Evolutionary conservation across 2,113 vertebrate genomes (phyloP).

Genomic region (Manacus vitellinus): DNA sequence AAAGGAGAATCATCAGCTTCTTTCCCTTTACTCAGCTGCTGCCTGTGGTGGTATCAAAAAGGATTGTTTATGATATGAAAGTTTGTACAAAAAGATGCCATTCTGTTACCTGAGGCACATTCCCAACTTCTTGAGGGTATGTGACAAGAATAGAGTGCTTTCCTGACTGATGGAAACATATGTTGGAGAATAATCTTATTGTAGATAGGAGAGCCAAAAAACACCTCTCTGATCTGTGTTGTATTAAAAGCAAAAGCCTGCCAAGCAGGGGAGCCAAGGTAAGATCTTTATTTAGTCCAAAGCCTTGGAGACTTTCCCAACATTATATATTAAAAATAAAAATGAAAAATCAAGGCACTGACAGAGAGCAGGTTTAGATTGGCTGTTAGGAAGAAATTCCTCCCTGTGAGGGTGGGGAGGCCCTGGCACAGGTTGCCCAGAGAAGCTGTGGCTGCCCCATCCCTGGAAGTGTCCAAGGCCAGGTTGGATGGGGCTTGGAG

Average conservation of each 20-base stretch:
- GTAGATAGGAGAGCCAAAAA: not conserved
- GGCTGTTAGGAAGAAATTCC: not conserved
- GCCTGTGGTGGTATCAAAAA: not conserved
- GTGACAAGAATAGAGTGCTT: not conserved
- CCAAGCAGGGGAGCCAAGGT: not conserved
- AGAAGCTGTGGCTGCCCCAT: not conserved
- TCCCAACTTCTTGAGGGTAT: not conserved
- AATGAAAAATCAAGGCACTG: not conserved
- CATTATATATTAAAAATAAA: not conserved
- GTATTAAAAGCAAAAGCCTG: not conserved
- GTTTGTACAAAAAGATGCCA: not conserved
- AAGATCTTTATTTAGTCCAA: slow-evolving; percentile 11
- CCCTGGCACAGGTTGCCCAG: not conserved
- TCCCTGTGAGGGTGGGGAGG: accelerated
- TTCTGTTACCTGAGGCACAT: not conserved
- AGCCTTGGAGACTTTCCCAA: slow-evolving; percentile 12
- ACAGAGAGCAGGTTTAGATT: not conserved
- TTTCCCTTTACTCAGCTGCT: not conserved
- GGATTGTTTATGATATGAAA: not conserved
- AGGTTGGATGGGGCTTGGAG: not conserved
- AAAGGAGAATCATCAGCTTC: not conserved
- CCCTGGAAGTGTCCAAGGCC: not conserved
- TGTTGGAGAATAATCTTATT: not conserved
- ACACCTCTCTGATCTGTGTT: not conserved
- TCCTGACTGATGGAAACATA: not conserved